Evolutionary conservation across 2,888 invertebrate genomes (phyloP).

Genomic region (Drosophila paramelanica): DNA sequence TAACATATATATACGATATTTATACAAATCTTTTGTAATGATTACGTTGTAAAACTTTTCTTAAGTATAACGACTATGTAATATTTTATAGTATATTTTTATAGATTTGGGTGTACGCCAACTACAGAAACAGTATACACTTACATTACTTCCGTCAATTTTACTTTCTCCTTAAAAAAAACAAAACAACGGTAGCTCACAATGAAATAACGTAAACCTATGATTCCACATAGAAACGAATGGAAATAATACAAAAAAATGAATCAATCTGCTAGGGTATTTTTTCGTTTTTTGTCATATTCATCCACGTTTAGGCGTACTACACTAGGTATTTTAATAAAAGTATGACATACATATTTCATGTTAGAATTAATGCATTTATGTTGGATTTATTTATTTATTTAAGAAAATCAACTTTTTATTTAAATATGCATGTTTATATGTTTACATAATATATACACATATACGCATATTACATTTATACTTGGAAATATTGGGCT

Average conservation of each 20-base stretch:
- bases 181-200: constrained; percentile 70
- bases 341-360: background rate
- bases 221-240: constrained; percentile 49
- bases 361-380: background rate
- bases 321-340: constrained; percentile 12
- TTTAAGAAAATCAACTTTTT: too few species aligned
- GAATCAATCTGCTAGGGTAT: constrained; percentile 20
- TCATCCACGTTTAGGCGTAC: background rate
- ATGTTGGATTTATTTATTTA: too few species aligned
- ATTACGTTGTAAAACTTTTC: background rate
- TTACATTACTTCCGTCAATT: constrained; percentile 73
- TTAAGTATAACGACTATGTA: background rate
- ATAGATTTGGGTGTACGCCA: constrained; percentile 6
- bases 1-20: background rate
- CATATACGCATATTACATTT: too few species aligned
- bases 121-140: constrained; percentile 33
- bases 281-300: constrained; percentile 8
- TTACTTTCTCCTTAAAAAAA: constrained; percentile 65
- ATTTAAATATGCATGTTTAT: too few species aligned
- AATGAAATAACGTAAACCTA: constrained; percentile 60
- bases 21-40: constrained; percentile 7
- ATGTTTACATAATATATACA: too few species aligned
- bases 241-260: constrained; percentile 52
- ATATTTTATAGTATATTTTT: background rate
- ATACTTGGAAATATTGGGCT: too few species aligned